Base-by-base conservation (phyloP, 2,113 vertebrate genomes). In the Aptenodytes forsteri region DNA sequence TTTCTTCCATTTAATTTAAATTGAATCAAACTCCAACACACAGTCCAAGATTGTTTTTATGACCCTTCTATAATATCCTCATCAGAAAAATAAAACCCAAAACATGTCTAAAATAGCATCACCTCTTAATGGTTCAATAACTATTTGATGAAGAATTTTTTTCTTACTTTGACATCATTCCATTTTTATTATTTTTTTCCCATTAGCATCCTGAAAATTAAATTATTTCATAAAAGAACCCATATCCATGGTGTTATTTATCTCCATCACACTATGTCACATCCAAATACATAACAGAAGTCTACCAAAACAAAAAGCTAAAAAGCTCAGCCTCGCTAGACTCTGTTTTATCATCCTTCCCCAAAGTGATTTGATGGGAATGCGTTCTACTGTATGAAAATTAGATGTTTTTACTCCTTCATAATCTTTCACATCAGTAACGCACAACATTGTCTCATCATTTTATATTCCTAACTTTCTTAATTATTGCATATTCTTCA, bases 181-280 rank as follows among this genome's bases (percentile, higher is more conserved):
- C 3, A 25, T 66, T 65, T 30, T 58, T 61, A 9, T 72, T 56
- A 22, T 34, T 34, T 49, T 9, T 92, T 82, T 66, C 3, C 5
- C 72, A 11, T 21, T 62, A 72, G 14, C 4, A 47, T 18, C 6
- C 1, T 77, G 30, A 85, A 76, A 59, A 76, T 32, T 19, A 62
- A 38, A 15, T 36, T 17, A 49, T 76, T 71, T 55, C 10, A 12
- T 59, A 10, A 29, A 64, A 76, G 6, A 16, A 62, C 4, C 17
- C 3, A 30, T 56, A 22, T 42, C 8, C 10, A 10, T 40, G 3
- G 5, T 50, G 18, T 6, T 50, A 17, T 76, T 81, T 85, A 44
- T 50, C 0, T 4, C 3, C 7, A 50, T 32, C 17, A 61, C 8
- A 55, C 6, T 27, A 30, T 2, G 0, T 15, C 15, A 21, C 12